These are phyloP conservation scores for Drepanosiphum platanoidis DNA, from an alignment of 2,888 invertebrate genomes.

Conservation along the genomic window DNA sequence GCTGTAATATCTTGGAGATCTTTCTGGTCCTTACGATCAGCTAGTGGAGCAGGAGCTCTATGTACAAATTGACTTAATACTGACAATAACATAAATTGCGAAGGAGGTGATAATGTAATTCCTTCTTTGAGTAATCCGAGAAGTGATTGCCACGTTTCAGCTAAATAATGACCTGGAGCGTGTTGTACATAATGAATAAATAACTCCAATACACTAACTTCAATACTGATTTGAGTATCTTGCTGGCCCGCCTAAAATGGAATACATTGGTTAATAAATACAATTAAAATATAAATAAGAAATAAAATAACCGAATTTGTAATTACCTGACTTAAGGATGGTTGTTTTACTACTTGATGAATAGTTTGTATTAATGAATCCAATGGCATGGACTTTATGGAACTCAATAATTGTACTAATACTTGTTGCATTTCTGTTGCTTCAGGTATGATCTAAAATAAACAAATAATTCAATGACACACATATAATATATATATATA, in stretches of 20 bases:
- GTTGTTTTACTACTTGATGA: conserved; percentile 82
- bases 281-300: not conserved
- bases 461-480: not conserved
- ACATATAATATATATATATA: not conserved
- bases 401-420: conserved; percentile 81
- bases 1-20: conserved; percentile 81
- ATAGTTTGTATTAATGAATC: conserved; percentile 85
- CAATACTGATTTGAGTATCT: conserved; percentile 73
- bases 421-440: conserved; percentile 78
- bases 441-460: conserved; percentile 68
- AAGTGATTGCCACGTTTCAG: conserved; percentile 82
- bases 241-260: conserved; percentile 60
- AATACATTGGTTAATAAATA: not conserved
- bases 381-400: conserved; percentile 84
- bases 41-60: conserved; percentile 75
- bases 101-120: conserved; percentile 77
- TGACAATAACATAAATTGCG: conserved; percentile 81
- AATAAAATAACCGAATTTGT: not conserved
- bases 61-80: conserved; percentile 86
- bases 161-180: conserved; percentile 75
- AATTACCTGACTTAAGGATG: conserved; percentile 71
- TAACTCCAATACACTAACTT: conserved; percentile 84
- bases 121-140: conserved; percentile 81
- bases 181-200: conserved; percentile 73
- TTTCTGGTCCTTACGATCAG: conserved; percentile 82